These are phyloP conservation scores for Ictalurus furcatus DNA, from an alignment of 2,113 vertebrate genomes.

Conservation along the genomic window DNA sequence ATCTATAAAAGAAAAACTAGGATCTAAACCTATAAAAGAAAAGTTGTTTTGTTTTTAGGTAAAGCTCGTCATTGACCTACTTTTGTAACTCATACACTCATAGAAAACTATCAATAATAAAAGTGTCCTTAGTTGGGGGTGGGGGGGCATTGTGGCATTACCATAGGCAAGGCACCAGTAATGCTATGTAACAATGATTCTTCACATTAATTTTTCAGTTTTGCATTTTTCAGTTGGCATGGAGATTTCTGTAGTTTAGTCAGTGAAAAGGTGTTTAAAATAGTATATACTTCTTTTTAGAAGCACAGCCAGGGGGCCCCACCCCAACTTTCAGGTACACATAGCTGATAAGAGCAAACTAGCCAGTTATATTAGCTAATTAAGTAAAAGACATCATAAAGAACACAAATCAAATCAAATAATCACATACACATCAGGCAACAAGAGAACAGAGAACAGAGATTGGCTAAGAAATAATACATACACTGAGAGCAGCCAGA, in stretches of 20 bases:
- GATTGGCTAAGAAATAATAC: no score
- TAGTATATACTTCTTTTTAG: neutral
- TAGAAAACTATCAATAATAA: neutral
- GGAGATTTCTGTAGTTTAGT: neutral
- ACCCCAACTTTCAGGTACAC: neutral
- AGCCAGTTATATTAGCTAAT: neutral
- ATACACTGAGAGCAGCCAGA: neutral
- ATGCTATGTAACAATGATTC: neutral
- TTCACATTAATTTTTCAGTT: neutral
- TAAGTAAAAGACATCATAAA: neutral
- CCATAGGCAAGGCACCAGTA: neutral
- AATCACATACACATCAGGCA: neutral
- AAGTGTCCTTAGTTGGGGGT: neutral
- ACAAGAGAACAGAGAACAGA: neutral
- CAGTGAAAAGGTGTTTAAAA: neutral
- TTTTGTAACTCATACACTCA: neutral
- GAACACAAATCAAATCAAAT: neutral
- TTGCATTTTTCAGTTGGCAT: neutral
- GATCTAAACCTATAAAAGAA: neutral
- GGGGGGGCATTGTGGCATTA: neutral
- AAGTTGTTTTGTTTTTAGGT: neutral
- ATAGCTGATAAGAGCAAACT: neutral
- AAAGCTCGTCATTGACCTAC: neutral
- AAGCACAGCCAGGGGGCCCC: neutral
- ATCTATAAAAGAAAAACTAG: neutral